Conservation (phyloP, 1,140 invertebrate genomes). For the Tetramorium alpestre region DNA sequence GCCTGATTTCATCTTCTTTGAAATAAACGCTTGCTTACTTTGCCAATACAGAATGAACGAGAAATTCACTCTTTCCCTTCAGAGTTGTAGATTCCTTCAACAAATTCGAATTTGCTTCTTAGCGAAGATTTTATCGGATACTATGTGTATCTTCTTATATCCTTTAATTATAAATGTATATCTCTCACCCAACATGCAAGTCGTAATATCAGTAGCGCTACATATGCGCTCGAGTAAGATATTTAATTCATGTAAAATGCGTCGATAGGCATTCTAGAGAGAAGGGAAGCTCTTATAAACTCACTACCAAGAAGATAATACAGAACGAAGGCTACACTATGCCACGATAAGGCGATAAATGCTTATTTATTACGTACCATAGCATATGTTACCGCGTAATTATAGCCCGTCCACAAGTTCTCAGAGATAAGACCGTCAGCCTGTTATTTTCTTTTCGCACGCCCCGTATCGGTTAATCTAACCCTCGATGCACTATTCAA, state of each 20-base stretch:
- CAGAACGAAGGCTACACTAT: constrained; percentile 20
- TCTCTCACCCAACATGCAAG: neutral
- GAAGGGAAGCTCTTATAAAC: constrained; percentile 5
- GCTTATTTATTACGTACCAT: constrained; percentile 58
- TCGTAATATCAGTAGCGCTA: neutral
- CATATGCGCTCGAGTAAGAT: neutral
- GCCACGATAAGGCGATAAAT: constrained; percentile 57
- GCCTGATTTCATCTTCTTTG: constrained; percentile 10
- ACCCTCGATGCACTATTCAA: constrained; percentile 41
- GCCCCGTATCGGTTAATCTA: neutral
- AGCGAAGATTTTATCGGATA: neutral
- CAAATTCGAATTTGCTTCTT: neutral
- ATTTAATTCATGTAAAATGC: constrained; percentile 19
- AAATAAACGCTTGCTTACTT: neutral
- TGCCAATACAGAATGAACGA: neutral
- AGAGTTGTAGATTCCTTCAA: neutral
- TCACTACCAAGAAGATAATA: constrained; percentile 20
- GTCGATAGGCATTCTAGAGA: neutral
- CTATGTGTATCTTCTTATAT: neutral
- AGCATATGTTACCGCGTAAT: constrained; percentile 50
- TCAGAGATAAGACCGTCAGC: constrained; percentile 53
- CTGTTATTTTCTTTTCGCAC: constrained; percentile 65
- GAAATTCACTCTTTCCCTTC: neutral
- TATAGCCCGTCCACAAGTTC: constrained; percentile 61
- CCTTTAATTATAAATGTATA: neutral